phyloP scores from a whole-genome alignment of 2,888 invertebrate genomes.

The Amblyteles armatorius region DNA sequence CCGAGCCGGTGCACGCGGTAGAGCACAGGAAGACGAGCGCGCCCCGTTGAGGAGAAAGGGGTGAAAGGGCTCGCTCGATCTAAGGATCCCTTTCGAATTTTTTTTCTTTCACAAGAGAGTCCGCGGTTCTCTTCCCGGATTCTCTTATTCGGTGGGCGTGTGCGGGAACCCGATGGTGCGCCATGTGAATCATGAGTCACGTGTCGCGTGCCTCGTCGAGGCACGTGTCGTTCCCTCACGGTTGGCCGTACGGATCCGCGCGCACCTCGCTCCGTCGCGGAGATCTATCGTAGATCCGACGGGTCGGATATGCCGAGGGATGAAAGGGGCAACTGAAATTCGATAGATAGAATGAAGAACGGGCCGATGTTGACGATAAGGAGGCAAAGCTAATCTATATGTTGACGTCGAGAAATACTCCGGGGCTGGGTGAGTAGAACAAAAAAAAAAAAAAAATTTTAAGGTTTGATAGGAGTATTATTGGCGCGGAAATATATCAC shows the following conservation, averaged over 20 bases:
- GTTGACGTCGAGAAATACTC: background rate
- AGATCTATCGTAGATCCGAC: constrained; percentile 28
- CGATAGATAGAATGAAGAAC: background rate
- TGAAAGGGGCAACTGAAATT: constrained; percentile 27
- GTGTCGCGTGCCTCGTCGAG: constrained; percentile 37
- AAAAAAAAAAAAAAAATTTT: background rate
- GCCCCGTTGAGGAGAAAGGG: constrained; percentile 30
- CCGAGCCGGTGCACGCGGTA: constrained; percentile 27
- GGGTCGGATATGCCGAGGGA: background rate
- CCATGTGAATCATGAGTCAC: background rate
- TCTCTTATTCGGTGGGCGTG: constrained; percentile 30
- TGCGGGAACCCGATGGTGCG: constrained; percentile 4
- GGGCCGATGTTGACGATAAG: background rate
- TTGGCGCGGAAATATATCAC: background rate
- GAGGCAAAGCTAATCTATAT: background rate
- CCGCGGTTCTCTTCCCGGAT: background rate
- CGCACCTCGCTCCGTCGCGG: constrained; percentile 21
- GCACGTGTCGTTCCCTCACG: constrained; percentile 68
- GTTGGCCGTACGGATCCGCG: constrained; percentile 16
- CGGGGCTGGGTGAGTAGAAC: background rate
- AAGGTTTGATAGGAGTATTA: background rate
- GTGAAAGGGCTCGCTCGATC: constrained; percentile 46
- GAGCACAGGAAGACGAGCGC: constrained; percentile 47
- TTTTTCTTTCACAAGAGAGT: constrained; percentile 7
- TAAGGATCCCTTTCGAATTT: constrained; percentile 29